Evolutionary conservation across 1,140 invertebrate genomes (phyloP).

Genomic region (Anastatus disparis): DNA sequence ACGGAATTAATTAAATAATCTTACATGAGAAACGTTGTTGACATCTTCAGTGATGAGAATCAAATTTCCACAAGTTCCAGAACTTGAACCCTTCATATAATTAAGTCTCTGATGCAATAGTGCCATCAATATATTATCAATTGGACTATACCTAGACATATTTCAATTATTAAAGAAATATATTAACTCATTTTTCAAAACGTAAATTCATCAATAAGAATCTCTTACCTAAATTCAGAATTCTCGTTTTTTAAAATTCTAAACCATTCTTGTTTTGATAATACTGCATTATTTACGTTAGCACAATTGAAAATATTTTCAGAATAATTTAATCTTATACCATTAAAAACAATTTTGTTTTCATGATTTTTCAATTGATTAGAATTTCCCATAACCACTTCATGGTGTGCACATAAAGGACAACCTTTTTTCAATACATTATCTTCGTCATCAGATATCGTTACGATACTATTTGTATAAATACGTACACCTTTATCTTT

Average conservation of each 20-base stretch:
- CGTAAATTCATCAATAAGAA: not conserved
- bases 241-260: conserved; percentile 17
- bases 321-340: conserved; percentile 51
- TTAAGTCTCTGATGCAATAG: conserved; percentile 21
- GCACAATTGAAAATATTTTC: conserved; percentile 57
- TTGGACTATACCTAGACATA: conserved; percentile 1
- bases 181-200: not conserved
- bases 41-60: not conserved
- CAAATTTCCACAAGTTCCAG: conserved; percentile 45
- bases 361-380: not conserved
- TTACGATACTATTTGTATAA: conserved; percentile 51
- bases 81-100: conserved; percentile 41
- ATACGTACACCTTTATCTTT: conserved; percentile 45
- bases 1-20: not conserved
- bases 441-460: conserved; percentile 51
- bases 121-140: not conserved
- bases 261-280: conserved; percentile 32
- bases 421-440: conserved; percentile 53
- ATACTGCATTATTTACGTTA: conserved; percentile 37
- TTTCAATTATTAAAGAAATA: not conserved
- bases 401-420: conserved; percentile 48
- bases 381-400: not conserved
- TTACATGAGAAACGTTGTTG: conserved; percentile 40
- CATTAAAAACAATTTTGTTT: conserved; percentile 34
- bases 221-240: not conserved